Percentiles rank a stretch among this genome's conserved stretches.
Conservation (phyloP, 2,113 vertebrate genomes). For the Pterophyllum scalare region DNA sequence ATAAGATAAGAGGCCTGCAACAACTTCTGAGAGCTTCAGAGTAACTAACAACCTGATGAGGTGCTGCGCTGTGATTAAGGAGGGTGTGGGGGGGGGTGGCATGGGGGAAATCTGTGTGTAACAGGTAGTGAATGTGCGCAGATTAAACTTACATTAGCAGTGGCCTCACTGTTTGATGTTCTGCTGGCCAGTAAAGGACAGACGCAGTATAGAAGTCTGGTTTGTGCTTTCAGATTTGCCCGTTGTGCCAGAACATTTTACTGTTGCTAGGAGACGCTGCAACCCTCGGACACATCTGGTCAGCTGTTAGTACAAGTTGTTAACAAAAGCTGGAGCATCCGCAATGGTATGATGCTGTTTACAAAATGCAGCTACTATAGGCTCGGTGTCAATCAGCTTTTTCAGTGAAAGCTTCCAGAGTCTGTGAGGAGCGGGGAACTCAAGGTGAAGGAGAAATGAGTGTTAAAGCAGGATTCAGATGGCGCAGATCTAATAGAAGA, state of each 20-base stretch:
- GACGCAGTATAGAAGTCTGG: not conserved
- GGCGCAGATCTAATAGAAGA: not conserved
- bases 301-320: constrained; percentile 67
- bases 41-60: constrained; percentile 52
- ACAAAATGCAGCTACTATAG: constrained; percentile 15
- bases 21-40: not conserved
- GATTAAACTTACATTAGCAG: not conserved
- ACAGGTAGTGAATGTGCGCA: not conserved
- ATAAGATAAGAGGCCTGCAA: constrained; percentile 60
- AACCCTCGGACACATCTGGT: constrained; percentile 71
- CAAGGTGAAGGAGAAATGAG: not conserved
- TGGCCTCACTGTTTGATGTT: not conserved
- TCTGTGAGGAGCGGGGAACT: not conserved
- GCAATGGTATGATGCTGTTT: constrained; percentile 38
- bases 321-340: constrained; percentile 54
- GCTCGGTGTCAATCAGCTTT: constrained; percentile 9
- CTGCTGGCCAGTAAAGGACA: constrained; percentile 11
- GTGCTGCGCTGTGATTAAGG: constrained; percentile 24
- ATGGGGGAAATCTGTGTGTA: not conserved
- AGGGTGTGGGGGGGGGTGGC: not conserved
- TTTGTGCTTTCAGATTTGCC: constrained; percentile 28
- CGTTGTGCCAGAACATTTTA: constrained; percentile 32
- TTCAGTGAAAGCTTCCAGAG: not conserved
- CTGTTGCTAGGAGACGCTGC: constrained; percentile 73
- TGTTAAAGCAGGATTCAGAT: not conserved